Percentiles rank a stretch among this genome's conserved stretches.
These are phyloP conservation scores for Alviniconcha marisindica DNA, from an alignment of 1,140 invertebrate genomes.

Conservation along the genomic window DNA sequence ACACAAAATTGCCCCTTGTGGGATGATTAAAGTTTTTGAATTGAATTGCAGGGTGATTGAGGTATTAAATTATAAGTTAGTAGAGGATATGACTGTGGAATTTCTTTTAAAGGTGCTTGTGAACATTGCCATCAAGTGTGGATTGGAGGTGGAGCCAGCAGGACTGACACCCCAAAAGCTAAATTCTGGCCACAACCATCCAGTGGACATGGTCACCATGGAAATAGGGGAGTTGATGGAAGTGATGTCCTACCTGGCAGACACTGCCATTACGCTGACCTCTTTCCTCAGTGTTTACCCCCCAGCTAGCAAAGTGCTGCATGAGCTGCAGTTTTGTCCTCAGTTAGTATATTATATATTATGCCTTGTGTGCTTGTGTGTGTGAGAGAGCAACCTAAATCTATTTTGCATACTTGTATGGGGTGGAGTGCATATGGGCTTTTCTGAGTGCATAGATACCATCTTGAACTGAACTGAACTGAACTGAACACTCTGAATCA, in stretches of 20 bases:
- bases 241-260: constrained; percentile 84
- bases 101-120: constrained; percentile 76
- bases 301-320: constrained; percentile 77
- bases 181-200: constrained; percentile 20
- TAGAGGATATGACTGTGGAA: too few relatives aligned
- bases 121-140: constrained; percentile 77
- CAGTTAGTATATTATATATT: constrained; percentile 47
- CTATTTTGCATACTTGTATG: constrained; percentile 25
- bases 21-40: too few relatives aligned
- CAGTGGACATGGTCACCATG: constrained; percentile 50
- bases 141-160: constrained; percentile 69
- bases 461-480: too few relatives aligned
- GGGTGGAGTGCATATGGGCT: too few relatives aligned
- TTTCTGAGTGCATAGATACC: too few relatives aligned
- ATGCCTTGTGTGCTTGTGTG: not conserved
- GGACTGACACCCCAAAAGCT: constrained; percentile 63
- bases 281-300: constrained; percentile 82
- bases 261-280: constrained; percentile 82
- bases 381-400: too few relatives aligned
- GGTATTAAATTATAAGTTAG: too few relatives aligned
- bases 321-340: constrained; percentile 65
- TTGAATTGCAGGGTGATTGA: too few relatives aligned
- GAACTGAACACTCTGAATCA: too few relatives aligned
- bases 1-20: too few relatives aligned
- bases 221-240: constrained; percentile 79